Percentiles rank a stretch among this genome's conserved stretches.
phyloP scores from a whole-genome alignment of 1,140 invertebrate species.

The Mercenaria mercenaria region DNA sequence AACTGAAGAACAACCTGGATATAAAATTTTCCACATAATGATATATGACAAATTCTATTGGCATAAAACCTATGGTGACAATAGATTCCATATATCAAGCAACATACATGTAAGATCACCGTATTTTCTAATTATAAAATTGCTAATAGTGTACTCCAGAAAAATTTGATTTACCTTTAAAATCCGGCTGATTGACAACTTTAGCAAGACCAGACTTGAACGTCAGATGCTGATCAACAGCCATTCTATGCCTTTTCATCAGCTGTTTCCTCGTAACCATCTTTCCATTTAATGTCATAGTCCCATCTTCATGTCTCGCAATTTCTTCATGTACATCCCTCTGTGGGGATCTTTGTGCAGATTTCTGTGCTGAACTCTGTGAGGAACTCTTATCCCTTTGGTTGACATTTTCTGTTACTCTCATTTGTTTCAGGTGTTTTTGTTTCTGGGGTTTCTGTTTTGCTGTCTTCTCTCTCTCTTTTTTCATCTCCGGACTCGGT shows the following conservation, averaged over 20 bases:
- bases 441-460: background rate
- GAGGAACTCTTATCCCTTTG: background rate
- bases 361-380: background rate
- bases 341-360: background rate
- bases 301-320: background rate
- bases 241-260: background rate
- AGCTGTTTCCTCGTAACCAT: background rate
- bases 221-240: constrained; percentile 47
- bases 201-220: constrained; percentile 7
- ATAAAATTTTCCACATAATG: too few species aligned
- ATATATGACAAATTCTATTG: too few species aligned
- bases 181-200: background rate
- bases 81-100: too few species aligned
- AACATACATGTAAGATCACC: too few species aligned
- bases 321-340: background rate
- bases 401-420: background rate
- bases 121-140: too few species aligned
- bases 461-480: background rate
- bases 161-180: too few species aligned
- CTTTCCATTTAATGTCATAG: background rate
- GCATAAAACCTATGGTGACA: too few species aligned
- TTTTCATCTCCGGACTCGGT: background rate
- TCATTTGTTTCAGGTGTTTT: background rate
- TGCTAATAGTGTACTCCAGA: too few species aligned
- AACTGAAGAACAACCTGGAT: too few species aligned